A percentile compares a stretch with the other conserved stretches of the same genome.
Evolutionary conservation across 2,888 invertebrate species (phyloP).

Genomic region (Ectemnius continuus): DNA sequence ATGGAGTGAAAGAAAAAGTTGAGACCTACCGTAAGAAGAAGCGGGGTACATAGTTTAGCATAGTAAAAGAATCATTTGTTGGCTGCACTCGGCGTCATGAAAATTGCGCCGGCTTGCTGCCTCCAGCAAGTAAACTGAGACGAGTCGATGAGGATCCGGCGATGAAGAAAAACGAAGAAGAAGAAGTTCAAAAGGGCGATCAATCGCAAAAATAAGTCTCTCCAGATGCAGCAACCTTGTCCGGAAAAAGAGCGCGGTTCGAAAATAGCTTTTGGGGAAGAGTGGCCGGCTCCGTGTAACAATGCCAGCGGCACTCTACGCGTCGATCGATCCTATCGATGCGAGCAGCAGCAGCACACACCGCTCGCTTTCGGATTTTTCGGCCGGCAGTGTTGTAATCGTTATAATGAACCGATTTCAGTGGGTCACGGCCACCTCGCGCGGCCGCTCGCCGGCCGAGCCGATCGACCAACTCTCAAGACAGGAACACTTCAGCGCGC

Average conservation of each 20-base stretch:
- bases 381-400: constrained; percentile 14
- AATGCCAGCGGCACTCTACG: background rate
- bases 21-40: constrained; percentile 48
- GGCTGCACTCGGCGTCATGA: constrained; percentile 27
- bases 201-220: no score
- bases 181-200: no score
- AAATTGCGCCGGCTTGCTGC: background rate
- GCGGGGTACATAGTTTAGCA: constrained; percentile 56
- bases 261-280: background rate
- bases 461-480: constrained; percentile 42
- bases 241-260: no score
- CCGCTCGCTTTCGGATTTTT: background rate
- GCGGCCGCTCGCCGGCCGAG: constrained; percentile 31
- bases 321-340: background rate
- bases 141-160: no score
- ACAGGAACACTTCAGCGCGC: no score
- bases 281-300: background rate
- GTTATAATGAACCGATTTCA: constrained; percentile 38
- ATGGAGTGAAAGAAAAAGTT: background rate
- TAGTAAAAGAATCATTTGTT: constrained; percentile 54
- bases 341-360: no score
- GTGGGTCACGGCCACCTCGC: constrained; percentile 47
- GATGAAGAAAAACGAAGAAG: no score
- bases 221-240: no score
- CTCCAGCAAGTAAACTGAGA: background rate